Evolutionary conservation across 1,140 invertebrate species (phyloP).

Genomic region (Zaprionus gabonicus): DNA sequence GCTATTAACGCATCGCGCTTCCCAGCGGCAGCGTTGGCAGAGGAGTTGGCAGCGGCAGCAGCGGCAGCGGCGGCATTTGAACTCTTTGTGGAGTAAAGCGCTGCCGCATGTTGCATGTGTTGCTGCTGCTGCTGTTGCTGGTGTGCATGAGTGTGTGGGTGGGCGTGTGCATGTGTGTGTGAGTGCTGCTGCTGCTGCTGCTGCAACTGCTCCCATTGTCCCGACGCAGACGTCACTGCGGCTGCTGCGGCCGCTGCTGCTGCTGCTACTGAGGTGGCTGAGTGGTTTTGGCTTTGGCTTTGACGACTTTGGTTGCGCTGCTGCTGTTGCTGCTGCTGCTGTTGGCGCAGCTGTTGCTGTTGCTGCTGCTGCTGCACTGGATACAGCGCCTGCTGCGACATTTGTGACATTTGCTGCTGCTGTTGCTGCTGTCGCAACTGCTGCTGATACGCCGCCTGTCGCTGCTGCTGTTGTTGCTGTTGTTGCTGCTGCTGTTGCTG

Average conservation of each 20-base stretch:
- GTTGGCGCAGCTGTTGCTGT: conserved; percentile 21
- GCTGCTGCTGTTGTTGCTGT: conserved; percentile 54
- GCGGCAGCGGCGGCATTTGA: conserved; percentile 34
- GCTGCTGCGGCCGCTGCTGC: conserved; percentile 50
- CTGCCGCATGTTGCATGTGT: conserved; percentile 46
- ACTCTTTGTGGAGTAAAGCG: conserved; percentile 65
- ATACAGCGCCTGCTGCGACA: conserved; percentile 84
- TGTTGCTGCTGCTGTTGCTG: conserved; percentile 67
- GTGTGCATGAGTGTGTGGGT: conserved; percentile 36
- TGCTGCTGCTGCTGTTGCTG: conserved; percentile 24
- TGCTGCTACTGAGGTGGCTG: conserved; percentile 56
- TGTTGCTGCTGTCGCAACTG: conserved; percentile 72
- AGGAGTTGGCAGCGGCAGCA: conserved; percentile 37
- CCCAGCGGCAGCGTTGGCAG: conserved; percentile 40
- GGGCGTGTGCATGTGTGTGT: conserved; percentile 44
- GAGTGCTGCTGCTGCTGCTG: conserved; percentile 13
- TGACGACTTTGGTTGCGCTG: conserved; percentile 80
- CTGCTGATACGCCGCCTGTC: conserved; percentile 61
- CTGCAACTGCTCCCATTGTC: conserved; percentile 76
- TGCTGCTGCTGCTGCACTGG: conserved; percentile 82
- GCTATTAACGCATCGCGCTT: conserved; percentile 83
- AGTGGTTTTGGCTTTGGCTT: conserved; percentile 80
- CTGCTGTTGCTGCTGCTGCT: conserved; percentile 50
- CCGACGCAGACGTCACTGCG: conserved; percentile 61
- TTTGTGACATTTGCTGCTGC: conserved; percentile 84